Conservation (phyloP, 2,888 invertebrate species). For the Drosophila atroscutellata region DNA sequence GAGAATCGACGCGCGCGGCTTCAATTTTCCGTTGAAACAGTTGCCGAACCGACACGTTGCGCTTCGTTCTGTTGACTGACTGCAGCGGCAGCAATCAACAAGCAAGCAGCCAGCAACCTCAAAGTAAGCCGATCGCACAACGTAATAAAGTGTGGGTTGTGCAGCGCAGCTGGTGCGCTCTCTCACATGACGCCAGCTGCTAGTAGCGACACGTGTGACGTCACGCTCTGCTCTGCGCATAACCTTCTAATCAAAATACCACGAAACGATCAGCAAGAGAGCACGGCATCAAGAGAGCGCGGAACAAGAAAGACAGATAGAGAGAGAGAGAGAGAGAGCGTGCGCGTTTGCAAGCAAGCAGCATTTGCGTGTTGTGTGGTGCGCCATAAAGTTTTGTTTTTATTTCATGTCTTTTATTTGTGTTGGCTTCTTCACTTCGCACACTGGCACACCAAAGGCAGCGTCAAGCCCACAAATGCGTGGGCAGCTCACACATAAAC, state of each 20-base stretch:
- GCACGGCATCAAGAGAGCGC: neutral
- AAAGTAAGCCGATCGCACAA: constrained; percentile 44
- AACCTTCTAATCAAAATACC: constrained; percentile 18
- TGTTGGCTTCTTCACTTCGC: constrained; percentile 63
- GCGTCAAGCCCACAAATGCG: constrained; percentile 43
- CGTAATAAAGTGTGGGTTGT: constrained; percentile 15
- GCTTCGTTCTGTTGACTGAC: constrained; percentile 80
- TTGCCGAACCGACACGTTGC: constrained; percentile 72
- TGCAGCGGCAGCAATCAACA: constrained; percentile 49
- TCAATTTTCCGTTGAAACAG: constrained; percentile 55
- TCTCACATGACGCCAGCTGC: constrained; percentile 34
- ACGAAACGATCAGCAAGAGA: constrained; percentile 28
- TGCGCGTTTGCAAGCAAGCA: constrained; percentile 23
- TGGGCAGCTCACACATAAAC: constrained; percentile 38
- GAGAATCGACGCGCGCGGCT: constrained; percentile 3
- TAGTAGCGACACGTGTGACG: constrained; percentile 30
- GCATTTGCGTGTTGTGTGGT: constrained; percentile 35
- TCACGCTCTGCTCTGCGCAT: neutral
- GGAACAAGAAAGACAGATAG: neutral
- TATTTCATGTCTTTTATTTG: constrained; percentile 63
- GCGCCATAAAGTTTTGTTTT: constrained; percentile 64
- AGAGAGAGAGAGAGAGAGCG: constrained; percentile 4
- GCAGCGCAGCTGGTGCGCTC: neutral
- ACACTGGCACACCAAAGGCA: constrained; percentile 30
- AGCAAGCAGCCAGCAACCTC: constrained; percentile 31